These are phyloP conservation scores for Baccha elongata DNA, from an alignment of 2,888 invertebrate genomes.

Conservation along the genomic window DNA sequence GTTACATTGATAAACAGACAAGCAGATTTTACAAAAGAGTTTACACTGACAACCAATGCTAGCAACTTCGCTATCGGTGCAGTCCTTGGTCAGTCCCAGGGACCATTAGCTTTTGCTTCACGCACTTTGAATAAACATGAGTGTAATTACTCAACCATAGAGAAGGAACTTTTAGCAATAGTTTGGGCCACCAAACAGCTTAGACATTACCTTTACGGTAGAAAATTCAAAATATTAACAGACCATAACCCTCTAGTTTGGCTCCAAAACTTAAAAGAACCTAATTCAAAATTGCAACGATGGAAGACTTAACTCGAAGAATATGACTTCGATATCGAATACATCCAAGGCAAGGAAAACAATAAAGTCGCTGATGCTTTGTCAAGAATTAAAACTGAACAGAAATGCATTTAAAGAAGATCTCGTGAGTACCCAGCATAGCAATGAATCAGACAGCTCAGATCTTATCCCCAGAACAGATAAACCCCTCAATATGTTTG, in stretches of 20 bases:
- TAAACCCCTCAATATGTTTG: conserved; percentile 1
- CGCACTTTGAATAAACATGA: conserved; percentile 73
- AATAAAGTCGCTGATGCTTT: not conserved
- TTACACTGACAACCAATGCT: conserved; percentile 18
- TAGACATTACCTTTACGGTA: conserved; percentile 76
- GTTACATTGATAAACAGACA: conserved; percentile 2
- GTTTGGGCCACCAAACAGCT: conserved; percentile 78
- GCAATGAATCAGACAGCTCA: conserved; percentile 1
- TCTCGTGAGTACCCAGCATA: conserved; percentile 1
- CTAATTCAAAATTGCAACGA: not conserved
- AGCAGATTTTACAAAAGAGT: too few species aligned
- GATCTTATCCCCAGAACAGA: not conserved
- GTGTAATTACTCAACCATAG: too few species aligned
- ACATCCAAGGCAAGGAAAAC: too few species aligned
- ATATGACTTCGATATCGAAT: not conserved
- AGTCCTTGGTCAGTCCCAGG: too few species aligned
- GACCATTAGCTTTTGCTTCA: too few species aligned
- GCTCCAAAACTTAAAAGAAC: too few species aligned
- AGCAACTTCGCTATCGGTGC: conserved; percentile 74
- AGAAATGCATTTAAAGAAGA: conserved; percentile 1
- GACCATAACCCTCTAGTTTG: too few species aligned
- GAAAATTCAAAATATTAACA: too few species aligned
- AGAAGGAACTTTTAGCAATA: too few species aligned
- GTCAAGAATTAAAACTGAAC: not conserved
- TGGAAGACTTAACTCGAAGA: not conserved